Conservation (phyloP, 2,113 vertebrate species). For the Tringa solitaria region DNA sequence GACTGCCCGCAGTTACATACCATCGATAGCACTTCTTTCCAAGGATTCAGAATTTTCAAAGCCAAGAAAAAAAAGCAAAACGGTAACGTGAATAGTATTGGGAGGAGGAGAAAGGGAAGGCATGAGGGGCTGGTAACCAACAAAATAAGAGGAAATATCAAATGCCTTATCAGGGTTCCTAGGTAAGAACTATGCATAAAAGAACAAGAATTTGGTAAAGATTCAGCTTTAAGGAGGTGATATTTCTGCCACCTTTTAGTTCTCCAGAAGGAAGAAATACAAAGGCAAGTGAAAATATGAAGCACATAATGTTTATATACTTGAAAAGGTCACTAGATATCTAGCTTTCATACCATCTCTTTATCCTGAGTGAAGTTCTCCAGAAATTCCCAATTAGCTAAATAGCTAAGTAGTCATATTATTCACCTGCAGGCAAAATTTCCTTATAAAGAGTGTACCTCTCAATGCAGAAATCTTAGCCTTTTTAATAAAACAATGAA, state of each 20-base stretch:
- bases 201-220: not conserved
- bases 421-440: not conserved
- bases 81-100: not conserved
- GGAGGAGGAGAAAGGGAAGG: not conserved
- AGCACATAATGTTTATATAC: not conserved
- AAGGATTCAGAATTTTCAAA: not conserved
- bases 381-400: not conserved
- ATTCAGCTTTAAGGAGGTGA: not conserved
- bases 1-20: not conserved
- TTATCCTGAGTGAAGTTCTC: not conserved
- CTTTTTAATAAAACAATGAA: not conserved
- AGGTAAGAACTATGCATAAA: not conserved
- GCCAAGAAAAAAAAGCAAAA: not conserved
- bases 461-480: not conserved
- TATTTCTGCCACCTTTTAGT: not conserved
- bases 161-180: not conserved
- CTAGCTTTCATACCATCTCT: not conserved
- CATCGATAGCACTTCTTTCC: not conserved
- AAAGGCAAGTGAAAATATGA: not conserved
- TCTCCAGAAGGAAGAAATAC: not conserved
- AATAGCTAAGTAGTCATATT: not conserved
- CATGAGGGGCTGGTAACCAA: not conserved
- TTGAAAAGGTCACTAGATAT: not conserved
- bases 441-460: not conserved
- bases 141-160: not conserved